Evolutionary conservation across 2,113 vertebrate genomes (phyloP), one percentile per base, ranked within the genome.

Genomic region (Copsychus sechellarum): DNA sequence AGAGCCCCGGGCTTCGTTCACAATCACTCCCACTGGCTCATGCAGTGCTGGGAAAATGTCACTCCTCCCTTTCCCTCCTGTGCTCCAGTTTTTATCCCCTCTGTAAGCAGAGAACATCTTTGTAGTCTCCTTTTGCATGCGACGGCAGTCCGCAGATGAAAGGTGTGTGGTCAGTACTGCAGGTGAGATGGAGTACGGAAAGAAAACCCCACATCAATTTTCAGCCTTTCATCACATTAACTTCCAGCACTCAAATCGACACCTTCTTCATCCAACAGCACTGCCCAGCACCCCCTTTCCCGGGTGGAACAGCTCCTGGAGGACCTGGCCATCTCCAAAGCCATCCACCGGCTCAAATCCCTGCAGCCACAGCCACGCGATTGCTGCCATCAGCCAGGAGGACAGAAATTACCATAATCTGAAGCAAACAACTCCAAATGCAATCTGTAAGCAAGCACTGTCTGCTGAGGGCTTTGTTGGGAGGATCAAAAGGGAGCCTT

Each of bases 21-120:
- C 90, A 92, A 72, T 95, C 93, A 91, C 95, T 94, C 95, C 96
- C 95, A 94, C 96, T 64, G 90, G 92, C 60, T 96, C 93, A 62
- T 36, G 83, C 69, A 36, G 81, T 1, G 13, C 61, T 79, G 84
- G 90, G 65, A 67, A 92, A 94, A 81, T 16, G 28, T 83, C 82
- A 80, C 92, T 95, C 83, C 80, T 93, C 76, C 72, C 82, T 45
- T 92, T 73, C 76, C 56, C 38, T 90, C 45, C 74, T 60, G 21
- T 88, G 90, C 71, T 94, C 92, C 43, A 88, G 48, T 91, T 96
- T 95, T 87, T 56, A 79, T 85, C 72, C 73, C 77, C 78, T 43
- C 84, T 54, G 33, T 22, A 70, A 81, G 73, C 6, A 1, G 33
- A 80, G 82, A 86, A 70, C 16, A 42, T 90, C 42, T 88, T 93